These are phyloP conservation scores for Apodemia duryi DNA, from an alignment of 2,888 invertebrate genomes.

Conservation along the genomic window DNA sequence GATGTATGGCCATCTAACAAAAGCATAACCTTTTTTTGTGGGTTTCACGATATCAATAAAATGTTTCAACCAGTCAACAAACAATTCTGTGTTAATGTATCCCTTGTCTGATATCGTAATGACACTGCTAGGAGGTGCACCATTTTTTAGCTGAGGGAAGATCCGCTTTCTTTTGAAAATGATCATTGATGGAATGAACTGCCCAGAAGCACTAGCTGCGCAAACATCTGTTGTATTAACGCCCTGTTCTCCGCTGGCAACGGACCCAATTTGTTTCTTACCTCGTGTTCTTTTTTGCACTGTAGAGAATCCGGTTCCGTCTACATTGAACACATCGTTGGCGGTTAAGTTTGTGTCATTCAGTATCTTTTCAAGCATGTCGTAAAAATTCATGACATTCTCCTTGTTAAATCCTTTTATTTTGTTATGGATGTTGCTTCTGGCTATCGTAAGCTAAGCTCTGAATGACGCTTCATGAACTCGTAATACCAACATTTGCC, in stretches of 20 bases:
- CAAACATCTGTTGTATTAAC: constrained; percentile 1
- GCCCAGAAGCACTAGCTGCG: constrained; percentile 1
- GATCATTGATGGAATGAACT: constrained; percentile 1
- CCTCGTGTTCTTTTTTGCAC: constrained; percentile 1
- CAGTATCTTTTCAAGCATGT: background rate
- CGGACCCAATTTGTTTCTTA: background rate
- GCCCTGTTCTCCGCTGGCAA: constrained; percentile 3
- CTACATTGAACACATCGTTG: constrained; percentile 5
- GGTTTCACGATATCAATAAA: background rate
- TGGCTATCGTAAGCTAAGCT: background rate
- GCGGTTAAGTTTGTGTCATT: background rate
- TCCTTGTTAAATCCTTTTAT: background rate
- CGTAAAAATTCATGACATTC: background rate
- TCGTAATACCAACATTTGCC: background rate
- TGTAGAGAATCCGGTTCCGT: background rate
- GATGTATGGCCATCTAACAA: background rate
- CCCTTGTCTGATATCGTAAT: background rate
- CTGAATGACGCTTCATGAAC: background rate
- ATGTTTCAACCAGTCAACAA: background rate
- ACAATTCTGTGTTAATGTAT: background rate
- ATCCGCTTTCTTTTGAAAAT: constrained; percentile 6
- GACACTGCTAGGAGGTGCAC: background rate
- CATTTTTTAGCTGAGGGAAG: background rate
- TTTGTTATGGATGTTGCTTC: background rate
- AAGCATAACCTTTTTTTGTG: constrained; percentile 5